Evolutionary conservation across 2,797 vertebrate genomes (phyloP).

Genomic region (Huso huso): DNA sequence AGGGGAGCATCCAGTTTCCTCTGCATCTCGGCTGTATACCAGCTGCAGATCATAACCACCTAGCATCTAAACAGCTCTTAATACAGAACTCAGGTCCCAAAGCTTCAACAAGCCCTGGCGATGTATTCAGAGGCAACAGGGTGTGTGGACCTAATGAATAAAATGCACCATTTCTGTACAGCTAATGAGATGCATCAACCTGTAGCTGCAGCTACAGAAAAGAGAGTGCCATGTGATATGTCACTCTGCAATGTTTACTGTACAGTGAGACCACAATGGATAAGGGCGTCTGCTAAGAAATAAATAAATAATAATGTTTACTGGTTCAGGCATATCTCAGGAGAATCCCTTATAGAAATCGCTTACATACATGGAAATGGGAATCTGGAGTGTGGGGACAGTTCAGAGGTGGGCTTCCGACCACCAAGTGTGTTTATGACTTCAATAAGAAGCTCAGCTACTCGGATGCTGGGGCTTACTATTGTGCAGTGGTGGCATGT

Average conservation of each 20-base stretch:
- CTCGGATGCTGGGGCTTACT: conserved; percentile 34
- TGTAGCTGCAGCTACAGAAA: conserved; percentile 14
- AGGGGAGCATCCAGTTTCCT: too few relatives aligned
- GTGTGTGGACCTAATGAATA: too few relatives aligned
- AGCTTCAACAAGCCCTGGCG: too few relatives aligned
- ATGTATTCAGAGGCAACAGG: too few relatives aligned
- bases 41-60: too few relatives aligned
- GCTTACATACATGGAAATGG: conserved; percentile 22
- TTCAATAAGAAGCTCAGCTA: conserved; percentile 28
- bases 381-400: conserved; percentile 18
- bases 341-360: conserved; percentile 23
- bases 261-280: conserved; percentile 12
- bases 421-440: conserved; percentile 33
- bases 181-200: conserved; percentile 20
- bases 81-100: too few relatives aligned
- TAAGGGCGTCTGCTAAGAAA: too few relatives aligned
- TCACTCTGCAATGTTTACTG: conserved; percentile 36
- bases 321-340: conserved; percentile 36
- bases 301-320: conserved; percentile 29
- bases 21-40: too few relatives aligned
- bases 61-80: too few relatives aligned
- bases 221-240: conserved; percentile 21
- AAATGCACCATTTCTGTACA: too few relatives aligned
- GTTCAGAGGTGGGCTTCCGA: neutral
- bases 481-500: conserved; percentile 41